Evolutionary conservation across 2,888 invertebrate genomes (phyloP), one percentile per base, ranked within the genome.

Genomic region (Dugesia japonica): DNA sequence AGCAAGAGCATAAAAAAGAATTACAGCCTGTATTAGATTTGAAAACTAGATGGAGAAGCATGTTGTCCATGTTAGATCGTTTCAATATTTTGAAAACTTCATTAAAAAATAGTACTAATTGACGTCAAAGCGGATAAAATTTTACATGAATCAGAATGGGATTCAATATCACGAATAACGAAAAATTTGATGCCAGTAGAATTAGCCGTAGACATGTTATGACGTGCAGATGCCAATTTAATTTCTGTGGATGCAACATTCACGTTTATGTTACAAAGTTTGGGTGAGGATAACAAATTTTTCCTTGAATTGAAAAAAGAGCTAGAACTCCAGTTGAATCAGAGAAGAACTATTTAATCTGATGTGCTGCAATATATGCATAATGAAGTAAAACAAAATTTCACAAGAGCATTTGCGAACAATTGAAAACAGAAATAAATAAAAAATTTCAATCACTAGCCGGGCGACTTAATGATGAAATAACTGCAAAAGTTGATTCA

Each of bases 131-230:
- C n/a, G 56, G n/a, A 56, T 23, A 13, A 9, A 56, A n/a, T 13
- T 56, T 56, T 56, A 4, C 17, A 13, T 56, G 4, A 13, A n/a
- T 56, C 56, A n/a, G 9, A 56, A 56, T 56, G 56, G 56, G n/a
- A 56, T 56, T 4, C n/a, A 13, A 4, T 56, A 56, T 56, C 23
- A 13, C 56, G n/a, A 23, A 4, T 56, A 13, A 9, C n/a, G n/a
- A 56, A n/a, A 56, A 56, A 56, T 56, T 56, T n/a, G 56, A 56
- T 56, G n/a, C 4, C 56, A 56, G n/a, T 56, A 56, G 17, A 56
- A 56, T 56, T 56, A 56, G 56, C 56, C n/a, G n/a, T 56, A n/a
- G 56, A 56, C 56, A n/a, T n/a, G 56, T n/a, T 56, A 56, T 56
- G 56, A 9, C 56, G n/a, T 13, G 56, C 56, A 56, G 56, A 56